Evolutionary conservation across 2,888 invertebrate species (phyloP), one percentile per base, ranked within the genome.

Genomic region (Gortyna flavago): DNA sequence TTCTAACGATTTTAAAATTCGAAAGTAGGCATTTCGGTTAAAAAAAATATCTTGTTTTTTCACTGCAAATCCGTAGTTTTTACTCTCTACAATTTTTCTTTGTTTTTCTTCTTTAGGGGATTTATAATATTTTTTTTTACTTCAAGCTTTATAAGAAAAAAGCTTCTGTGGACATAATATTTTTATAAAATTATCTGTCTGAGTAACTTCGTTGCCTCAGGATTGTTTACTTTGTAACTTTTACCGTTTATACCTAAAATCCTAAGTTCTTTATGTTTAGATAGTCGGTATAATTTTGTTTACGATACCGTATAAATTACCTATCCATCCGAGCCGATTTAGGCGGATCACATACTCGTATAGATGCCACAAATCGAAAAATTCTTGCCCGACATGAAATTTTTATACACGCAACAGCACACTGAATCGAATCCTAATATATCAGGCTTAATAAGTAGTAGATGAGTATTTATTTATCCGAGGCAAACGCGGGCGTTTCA

Each of bases 381-480:
- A n/a, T 68, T 68, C 9, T 35, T 54, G 25, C 51, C 9, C 16
- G 5, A 32, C 18, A 32, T n/a, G 0, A n/a, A 6, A 59, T n/a
- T 18, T 29, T 29, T 29, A 54, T 57, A 62, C 41, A 62, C 0
- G 4, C 16, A n/a, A 44, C 62, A 54, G 3, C 16, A 32, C 41
- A 61, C 13, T 35, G 4, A 41, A 75, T 44, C 48, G n/a, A 62
- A 41, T 64, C n/a, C 21, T 75, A 29, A 69, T 35, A 59, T 69
- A 62, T 81, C 72, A 78, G 8, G 16, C 48, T 48, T 32, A 72
- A 25, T 62, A 67, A 48, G 18, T 51, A 59, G 48, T 29, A 41
- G 1, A 81, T 59, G 32, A 51, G 13, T 72, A 73, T 76, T 74
- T 79, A 86, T 74, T 66, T 70, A 32, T 38, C 54, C 35, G 18